These are phyloP conservation scores for Lasioglossum oenotherae DNA, from an alignment of 2,888 invertebrate species.

Conservation along the genomic window DNA sequence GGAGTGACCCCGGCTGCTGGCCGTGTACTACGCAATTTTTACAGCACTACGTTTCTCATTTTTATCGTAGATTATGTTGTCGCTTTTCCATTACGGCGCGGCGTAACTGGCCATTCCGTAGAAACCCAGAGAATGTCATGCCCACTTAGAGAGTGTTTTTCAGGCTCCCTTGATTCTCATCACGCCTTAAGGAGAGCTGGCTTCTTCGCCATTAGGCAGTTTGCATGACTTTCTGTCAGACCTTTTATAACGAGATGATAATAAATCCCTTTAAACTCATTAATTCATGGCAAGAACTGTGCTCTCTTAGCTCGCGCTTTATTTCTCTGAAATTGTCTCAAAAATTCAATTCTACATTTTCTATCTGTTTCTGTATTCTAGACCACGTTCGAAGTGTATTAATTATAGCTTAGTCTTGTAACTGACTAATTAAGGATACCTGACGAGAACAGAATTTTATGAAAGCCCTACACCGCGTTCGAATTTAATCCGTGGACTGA, in stretches of 20 bases:
- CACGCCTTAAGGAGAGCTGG: not conserved
- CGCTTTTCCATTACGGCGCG: not conserved
- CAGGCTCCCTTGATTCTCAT: slow-evolving; percentile 4
- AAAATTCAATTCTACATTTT: not conserved
- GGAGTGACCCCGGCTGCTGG: no score
- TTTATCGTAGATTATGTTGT: slow-evolving; percentile 22
- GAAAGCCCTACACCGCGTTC: no score
- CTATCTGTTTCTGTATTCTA: no score
- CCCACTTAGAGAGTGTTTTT: slow-evolving; percentile 18
- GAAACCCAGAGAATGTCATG: slow-evolving; percentile 3
- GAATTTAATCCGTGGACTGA: no score
- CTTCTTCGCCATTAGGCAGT: not conserved
- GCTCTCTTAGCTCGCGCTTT: not conserved
- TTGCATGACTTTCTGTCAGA: not conserved
- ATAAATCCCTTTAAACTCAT: not conserved
- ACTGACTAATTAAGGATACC: no score
- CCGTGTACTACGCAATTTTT: not conserved
- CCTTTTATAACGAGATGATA: not conserved
- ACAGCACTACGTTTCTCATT: not conserved
- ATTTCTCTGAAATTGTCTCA: not conserved
- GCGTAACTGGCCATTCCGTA: not conserved
- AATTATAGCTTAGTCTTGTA: no score
- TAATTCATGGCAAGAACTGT: not conserved
- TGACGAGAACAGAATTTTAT: no score
- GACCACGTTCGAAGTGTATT: no score